Evolutionary conservation across 1,140 invertebrate species (phyloP), one percentile per base, ranked within the genome.

Genomic region (Mamestra configurata): DNA sequence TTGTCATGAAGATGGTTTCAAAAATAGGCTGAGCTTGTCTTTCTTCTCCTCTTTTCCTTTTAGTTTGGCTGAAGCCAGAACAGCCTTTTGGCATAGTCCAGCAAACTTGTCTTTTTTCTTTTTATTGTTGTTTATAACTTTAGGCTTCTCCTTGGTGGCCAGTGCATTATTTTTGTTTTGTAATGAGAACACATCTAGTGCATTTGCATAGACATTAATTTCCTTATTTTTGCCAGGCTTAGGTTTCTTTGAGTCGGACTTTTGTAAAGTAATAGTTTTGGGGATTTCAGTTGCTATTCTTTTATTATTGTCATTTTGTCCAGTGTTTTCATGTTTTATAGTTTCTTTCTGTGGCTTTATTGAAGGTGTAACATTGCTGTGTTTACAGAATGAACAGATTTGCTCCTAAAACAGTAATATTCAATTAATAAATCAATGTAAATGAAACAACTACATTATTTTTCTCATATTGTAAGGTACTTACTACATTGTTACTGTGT

Each of bases 41-140:
- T 86, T 80, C 73, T 90, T 89, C 27, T 87, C 82, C 51, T 92
- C 89, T 22, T 84, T 71, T 49, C 88, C 72, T 85, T 93, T 94
- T 57, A 91, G 61, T 84, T 93, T 93, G 0, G 86, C 86, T 64
- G 89, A 84, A 22, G 88, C 87, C 37, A 91, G 76, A 4, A 94
- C 93, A 51, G 93, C 93, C 68, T 88, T 86, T 68, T 91, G 82
- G 79, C 92, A 93, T 13, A 94, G 79, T 18, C 93, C 93, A 64
- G 93, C 93, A 90, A 88, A 94, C 61, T 93, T 94, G 55, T 93
- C 92, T 43, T 94, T 94, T 80, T 91, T 94, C 86, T 88, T 93
- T 84, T 93, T 94, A 82, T 88, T 93, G 55, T 92, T 93, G 66
- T 91, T 93, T 51, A 93, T 90, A 61, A 89, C 80, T 88, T 91